These are phyloP conservation scores for Eupithecia pulchellata DNA, from an alignment of 2,888 invertebrate genomes.

Conservation along the genomic window DNA sequence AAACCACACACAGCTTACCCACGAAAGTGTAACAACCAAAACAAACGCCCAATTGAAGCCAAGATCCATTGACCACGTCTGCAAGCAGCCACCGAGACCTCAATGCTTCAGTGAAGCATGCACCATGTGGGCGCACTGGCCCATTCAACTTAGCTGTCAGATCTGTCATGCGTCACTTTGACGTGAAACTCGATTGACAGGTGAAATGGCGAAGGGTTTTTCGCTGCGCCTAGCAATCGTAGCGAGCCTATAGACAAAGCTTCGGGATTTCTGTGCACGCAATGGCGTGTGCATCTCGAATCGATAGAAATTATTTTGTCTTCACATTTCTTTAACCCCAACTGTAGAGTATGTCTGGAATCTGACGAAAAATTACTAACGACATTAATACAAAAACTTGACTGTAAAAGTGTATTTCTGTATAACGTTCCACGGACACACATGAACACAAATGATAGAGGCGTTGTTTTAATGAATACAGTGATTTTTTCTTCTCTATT, in stretches of 20 bases:
- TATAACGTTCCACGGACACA: not conserved
- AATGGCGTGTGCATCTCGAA: not conserved
- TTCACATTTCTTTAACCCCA: not conserved
- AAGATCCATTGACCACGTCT: conserved; percentile 26
- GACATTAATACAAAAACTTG: too few relatives aligned
- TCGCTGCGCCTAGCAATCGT: not conserved
- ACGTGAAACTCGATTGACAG: not conserved
- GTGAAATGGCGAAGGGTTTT: not conserved
- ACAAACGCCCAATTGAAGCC: conserved; percentile 13
- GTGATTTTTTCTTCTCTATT: too few relatives aligned
- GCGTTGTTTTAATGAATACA: too few relatives aligned
- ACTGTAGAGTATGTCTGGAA: too few relatives aligned
- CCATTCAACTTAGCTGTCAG: conserved; percentile 34
- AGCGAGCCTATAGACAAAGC: not conserved
- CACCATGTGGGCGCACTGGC: conserved; percentile 49
- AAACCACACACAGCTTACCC: not conserved
- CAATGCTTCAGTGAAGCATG: conserved; percentile 64
- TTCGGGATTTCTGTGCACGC: not conserved
- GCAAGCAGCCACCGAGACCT: conserved; percentile 55
- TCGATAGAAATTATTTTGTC: not conserved
- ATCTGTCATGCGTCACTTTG: conserved; percentile 3
- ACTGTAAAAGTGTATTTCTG: too few relatives aligned
- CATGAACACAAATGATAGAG: not conserved
- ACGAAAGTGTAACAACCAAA: conserved; percentile 19
- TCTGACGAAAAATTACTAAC: too few relatives aligned